phyloP scores from a whole-genome alignment of 2,797 vertebrate species.

The Tokudaia muenninki region DNA sequence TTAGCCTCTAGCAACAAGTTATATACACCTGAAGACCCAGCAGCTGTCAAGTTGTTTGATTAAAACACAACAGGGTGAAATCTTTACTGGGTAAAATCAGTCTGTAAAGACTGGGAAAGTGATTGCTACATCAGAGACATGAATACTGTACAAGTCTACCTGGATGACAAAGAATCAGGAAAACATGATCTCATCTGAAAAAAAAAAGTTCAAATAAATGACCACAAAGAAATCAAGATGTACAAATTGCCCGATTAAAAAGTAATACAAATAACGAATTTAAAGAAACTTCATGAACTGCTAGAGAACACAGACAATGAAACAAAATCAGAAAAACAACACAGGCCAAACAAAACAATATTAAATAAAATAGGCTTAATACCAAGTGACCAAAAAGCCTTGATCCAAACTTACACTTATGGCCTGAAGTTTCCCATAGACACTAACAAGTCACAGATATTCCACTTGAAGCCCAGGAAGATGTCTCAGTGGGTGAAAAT shows the following conservation, averaged over 20 bases:
- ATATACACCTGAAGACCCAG: neutral
- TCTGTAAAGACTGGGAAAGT: neutral
- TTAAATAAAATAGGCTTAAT: neutral
- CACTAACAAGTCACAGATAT: neutral
- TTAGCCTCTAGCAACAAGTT: neutral
- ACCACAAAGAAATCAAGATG: neutral
- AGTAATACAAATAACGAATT: neutral
- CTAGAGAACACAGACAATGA: neutral
- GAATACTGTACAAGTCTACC: neutral
- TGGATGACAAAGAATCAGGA: neutral
- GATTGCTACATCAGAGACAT: neutral
- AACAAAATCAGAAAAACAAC: neutral
- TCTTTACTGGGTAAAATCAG: neutral
- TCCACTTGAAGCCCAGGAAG: too few species aligned
- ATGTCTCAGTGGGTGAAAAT: too few species aligned
- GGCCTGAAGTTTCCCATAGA: neutral
- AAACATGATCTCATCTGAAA: neutral
- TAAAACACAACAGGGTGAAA: too few species aligned
- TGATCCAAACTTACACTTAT: neutral
- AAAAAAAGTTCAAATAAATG: neutral
- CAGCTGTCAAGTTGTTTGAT: neutral
- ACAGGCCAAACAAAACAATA: neutral
- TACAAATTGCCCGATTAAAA: neutral
- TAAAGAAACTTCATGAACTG: neutral
- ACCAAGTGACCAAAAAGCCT: neutral